Base-by-base conservation (phyloP, 35 echinoderm and acorn worm species). In the Strongylocentrotus purpuratus region DNA sequence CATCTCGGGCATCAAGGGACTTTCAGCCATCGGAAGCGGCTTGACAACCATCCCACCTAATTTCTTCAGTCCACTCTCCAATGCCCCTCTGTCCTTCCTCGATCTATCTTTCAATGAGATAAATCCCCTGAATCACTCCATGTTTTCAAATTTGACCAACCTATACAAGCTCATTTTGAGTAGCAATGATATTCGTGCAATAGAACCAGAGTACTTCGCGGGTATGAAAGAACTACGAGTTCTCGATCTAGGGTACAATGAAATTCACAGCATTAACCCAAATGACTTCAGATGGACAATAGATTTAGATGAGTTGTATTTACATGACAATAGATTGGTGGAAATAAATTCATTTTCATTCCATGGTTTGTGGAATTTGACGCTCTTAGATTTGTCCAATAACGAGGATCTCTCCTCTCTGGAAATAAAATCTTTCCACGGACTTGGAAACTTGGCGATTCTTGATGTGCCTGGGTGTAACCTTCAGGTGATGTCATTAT, bases 231-330 rank as follows among this genome's bases (percentile, higher is more conserved):
- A 78, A 28, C 65, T 78, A 7, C 20, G 65, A 7, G n/a, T 78
- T 78, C 65, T 78, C 65, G 65, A 78, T 18, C 65, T 78, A 28
- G 65, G 65, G 20, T 78, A 78, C 7, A 78, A 78, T 28, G 65
- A n/a, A 78, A n/a, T 78, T 78, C 3, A 78, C 7, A 78, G 22
- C 65, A 78, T 78, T n/a, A 78, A 78, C 65, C 65, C 65, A n/a
- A n/a, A 5, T 22, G n/a, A 78, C 25, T 78, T 22, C 4, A 78
- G 15, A 22, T 78, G 65, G 65, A n/a, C 20, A 4, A n/a, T 78
- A n/a, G 28, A 78, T 41, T 89, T 89, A 46, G 9, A 46, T n/a
- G 87, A 89, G 87, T 89, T 89, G 33, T 89, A 89, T 46, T 41
- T 89, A 89, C 33, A 35, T 4, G 12, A 41, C 3, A 89, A 89